Conservation (phyloP, 1,140 invertebrate genomes). For the Drosophila erecta region DNA sequence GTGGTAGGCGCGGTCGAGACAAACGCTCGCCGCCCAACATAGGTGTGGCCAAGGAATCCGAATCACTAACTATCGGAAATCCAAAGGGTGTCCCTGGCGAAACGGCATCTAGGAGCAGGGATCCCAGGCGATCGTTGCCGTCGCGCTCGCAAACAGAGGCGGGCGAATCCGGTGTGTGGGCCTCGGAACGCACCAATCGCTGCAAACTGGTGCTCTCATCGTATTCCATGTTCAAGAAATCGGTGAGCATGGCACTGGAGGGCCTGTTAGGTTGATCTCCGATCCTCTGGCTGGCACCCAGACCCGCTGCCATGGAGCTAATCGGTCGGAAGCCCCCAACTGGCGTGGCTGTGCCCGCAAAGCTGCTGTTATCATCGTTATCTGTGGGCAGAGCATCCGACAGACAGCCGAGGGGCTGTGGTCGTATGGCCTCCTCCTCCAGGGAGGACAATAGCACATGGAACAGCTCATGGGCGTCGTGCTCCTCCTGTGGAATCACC, state of each 20-base stretch:
- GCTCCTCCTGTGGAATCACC: conserved; percentile 94
- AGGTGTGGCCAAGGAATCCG: conserved; percentile 44
- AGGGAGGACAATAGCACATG: conserved; percentile 94
- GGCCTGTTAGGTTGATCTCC: conserved; percentile 74
- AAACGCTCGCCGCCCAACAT: conserved; percentile 48
- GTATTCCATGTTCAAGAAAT: conserved; percentile 82
- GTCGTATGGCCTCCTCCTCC: conserved; percentile 91
- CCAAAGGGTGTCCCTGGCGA: conserved; percentile 57
- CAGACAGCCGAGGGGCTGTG: conserved; percentile 87
- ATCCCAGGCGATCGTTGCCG: conserved; percentile 45
- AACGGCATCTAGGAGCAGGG: conserved; percentile 37
- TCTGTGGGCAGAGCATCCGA: conserved; percentile 88
- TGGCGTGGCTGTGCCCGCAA: conserved; percentile 19
- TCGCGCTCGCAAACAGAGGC: conserved; percentile 80
- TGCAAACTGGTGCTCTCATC: conserved; percentile 77
- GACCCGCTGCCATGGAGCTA: conserved; percentile 17
- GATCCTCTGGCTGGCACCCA: conserved; percentile 34
- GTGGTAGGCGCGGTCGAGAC: conserved; percentile 56
- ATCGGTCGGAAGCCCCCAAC: conserved; percentile 8
- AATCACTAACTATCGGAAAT: conserved; percentile 42
- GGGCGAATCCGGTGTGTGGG: conserved; percentile 82
- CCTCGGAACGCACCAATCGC: conserved; percentile 80
- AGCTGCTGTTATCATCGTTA: conserved; percentile 60
- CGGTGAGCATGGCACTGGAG: conserved; percentile 81
- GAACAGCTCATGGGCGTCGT: conserved; percentile 96